Conservation (phyloP, 2,797 vertebrate species). For the Molothrus aeneus region DNA sequence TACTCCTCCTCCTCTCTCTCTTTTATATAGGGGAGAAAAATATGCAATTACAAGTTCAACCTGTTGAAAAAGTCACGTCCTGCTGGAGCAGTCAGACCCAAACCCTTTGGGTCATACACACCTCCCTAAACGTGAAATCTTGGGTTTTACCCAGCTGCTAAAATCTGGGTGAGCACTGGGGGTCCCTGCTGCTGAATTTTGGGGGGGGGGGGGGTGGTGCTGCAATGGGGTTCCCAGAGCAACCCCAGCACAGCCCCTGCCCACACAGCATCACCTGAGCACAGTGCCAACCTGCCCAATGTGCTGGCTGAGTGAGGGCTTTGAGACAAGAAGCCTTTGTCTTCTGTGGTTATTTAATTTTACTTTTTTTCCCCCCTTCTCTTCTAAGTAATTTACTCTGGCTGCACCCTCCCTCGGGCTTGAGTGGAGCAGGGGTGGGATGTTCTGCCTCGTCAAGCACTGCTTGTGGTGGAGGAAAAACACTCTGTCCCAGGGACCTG, state of each 20-base stretch:
- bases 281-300: rapidly evolving
- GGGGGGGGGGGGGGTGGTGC: too few species aligned
- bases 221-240: rapidly evolving
- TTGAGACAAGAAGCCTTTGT: constrained; percentile 39
- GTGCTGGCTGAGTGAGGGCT: neutral
- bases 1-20: neutral
- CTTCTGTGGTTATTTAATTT: neutral
- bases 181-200: neutral
- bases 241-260: neutral
- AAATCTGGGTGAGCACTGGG: neutral
- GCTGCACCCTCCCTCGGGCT: neutral
- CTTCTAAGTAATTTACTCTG: neutral
- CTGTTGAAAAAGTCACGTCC: neutral
- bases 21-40: neutral
- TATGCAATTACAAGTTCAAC: neutral
- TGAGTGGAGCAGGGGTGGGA: neutral
- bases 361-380: rapidly evolving
- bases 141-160: neutral
- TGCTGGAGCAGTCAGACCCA: neutral
- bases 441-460: neutral
- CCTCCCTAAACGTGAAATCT: neutral
- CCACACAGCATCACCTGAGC: neutral
- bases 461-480: constrained; percentile 64
- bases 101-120: rapidly evolving
- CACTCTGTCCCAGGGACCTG: constrained; percentile 72